Base-by-base conservation (phyloP, 1,140 invertebrate genomes). In the Cherax destructor region DNA sequence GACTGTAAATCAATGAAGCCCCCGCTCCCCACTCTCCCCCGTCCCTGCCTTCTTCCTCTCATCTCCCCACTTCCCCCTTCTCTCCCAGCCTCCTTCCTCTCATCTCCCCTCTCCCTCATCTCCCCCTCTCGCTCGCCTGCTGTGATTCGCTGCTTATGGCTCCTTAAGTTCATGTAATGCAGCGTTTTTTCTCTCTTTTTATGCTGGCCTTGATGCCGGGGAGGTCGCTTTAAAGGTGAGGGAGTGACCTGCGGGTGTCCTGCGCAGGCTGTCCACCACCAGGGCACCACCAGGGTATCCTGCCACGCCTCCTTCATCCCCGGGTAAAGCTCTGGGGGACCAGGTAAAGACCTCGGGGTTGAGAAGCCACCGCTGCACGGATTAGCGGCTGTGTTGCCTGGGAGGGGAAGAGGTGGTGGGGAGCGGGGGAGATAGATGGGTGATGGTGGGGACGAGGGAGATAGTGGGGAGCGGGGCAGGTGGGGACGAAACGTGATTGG, bases 141-240 rank as follows among this genome's bases (percentile, higher is more conserved):
- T 81, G 79, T 81, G 79, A 81, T 81, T 81, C 79, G 79, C 79
- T 81, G 79, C 50, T 81, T 81, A 81, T 81, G 79, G 11, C 41
- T 21, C 56, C 79, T 81, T 56, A 81, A 81, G 79, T 81, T 81
- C 79, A 81, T 81, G 79, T 81, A 81, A 81, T 81, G 79, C 79
- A 81, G 18, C 50, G 79, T 56, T 81, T 81, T 81, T 81, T 24
- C 24, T 56, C 50, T 4, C 79, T 74, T 74, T 74, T 74, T 30
- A 74, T 21, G 11, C n/a, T 11, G 69, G 69, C 11, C 69, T 24
- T 24, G 69, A 30, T 30, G 24, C 6, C 69, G n/a, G 24, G n/a
- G n/a, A 65, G 4, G 18, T 16, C 4, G 13, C 61, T 65, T 65
- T 65, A 65, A 65, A 65, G 61, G 52, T 41, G 30, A 41, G 52